These are phyloP conservation scores for Triops cancriformis DNA, from an alignment of 1,140 invertebrate species.

Conservation along the genomic window DNA sequence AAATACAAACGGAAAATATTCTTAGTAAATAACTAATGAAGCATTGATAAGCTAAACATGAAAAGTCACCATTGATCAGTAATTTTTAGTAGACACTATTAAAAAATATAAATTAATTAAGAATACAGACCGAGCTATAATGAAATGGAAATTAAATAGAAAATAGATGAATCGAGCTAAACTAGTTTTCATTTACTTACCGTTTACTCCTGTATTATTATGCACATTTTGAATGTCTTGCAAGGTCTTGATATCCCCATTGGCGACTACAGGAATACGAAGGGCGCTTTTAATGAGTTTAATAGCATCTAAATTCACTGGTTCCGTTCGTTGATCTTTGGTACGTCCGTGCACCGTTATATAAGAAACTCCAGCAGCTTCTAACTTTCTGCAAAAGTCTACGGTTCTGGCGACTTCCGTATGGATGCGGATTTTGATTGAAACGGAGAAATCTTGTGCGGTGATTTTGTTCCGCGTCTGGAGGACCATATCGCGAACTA, in stretches of 20 bases:
- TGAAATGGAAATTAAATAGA: not conserved
- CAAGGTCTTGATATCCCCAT: slow-evolving; percentile 74
- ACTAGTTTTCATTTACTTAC: slow-evolving; percentile 41
- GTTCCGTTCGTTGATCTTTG: slow-evolving; percentile 63
- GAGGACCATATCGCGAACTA: slow-evolving; percentile 69
- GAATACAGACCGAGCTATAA: too few species aligned
- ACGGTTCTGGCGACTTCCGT: slow-evolving; percentile 50
- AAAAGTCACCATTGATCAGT: too few species aligned
- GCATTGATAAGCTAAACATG: too few species aligned
- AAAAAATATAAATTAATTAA: too few species aligned
- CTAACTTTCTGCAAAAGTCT: slow-evolving; percentile 65
- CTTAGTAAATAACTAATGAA: slow-evolving; percentile 10
- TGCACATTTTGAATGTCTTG: slow-evolving; percentile 58
- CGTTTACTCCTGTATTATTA: slow-evolving; percentile 60
- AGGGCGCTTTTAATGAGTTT: slow-evolving; percentile 61
- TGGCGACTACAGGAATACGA: slow-evolving; percentile 74
- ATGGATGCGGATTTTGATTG: slow-evolving; percentile 80
- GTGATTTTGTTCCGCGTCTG: slow-evolving; percentile 63
- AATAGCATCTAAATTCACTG: slow-evolving; percentile 65
- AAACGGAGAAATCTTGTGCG: slow-evolving; percentile 66
- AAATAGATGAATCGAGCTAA: too few species aligned
- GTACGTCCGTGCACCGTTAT: slow-evolving; percentile 85
- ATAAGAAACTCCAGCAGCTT: slow-evolving; percentile 76
- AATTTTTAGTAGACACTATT: too few species aligned
- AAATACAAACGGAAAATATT: slow-evolving; percentile 26